Conservation (phyloP, 2,888 invertebrate genomes). For the Andrena trimmerana region DNA sequence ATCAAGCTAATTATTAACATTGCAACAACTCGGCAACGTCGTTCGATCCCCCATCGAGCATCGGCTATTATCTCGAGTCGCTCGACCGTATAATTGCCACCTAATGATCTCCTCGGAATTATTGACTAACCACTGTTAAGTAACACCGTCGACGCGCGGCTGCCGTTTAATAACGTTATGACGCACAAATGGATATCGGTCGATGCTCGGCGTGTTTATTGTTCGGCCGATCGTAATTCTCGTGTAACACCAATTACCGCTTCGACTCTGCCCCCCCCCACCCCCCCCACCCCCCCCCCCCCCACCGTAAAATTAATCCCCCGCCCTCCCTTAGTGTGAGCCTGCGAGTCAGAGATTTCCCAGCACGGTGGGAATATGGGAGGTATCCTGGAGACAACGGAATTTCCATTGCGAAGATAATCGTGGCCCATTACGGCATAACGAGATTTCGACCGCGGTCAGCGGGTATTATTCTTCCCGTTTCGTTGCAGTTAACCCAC, state of each 20-base stretch:
- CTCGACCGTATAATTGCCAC: slow-evolving; percentile 54
- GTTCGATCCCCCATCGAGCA: slow-evolving; percentile 30
- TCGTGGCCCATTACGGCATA: slow-evolving; percentile 49
- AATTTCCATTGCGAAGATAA: slow-evolving; percentile 44
- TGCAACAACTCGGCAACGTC: slow-evolving; percentile 20
- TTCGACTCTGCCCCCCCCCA: slow-evolving; percentile 17
- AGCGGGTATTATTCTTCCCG: slow-evolving; percentile 45
- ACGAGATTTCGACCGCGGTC: slow-evolving; percentile 48
- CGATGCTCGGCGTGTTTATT: slow-evolving; percentile 60
- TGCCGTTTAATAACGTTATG: slow-evolving; percentile 64
- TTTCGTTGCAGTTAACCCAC: slow-evolving; percentile 47
- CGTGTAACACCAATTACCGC: slow-evolving; percentile 72
- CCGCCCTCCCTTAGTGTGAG: slow-evolving; percentile 32
- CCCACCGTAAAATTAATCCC: slow-evolving; percentile 65
- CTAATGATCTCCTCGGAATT: slow-evolving; percentile 73
- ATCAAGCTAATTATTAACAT: slow-evolving; percentile 47
- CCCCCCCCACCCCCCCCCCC: background rate
- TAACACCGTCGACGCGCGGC: slow-evolving; percentile 37
- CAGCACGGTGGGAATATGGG: slow-evolving; percentile 1
- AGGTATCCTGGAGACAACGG: slow-evolving; percentile 7
- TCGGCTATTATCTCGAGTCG: slow-evolving; percentile 43
- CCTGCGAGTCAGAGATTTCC: background rate
- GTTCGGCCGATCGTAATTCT: slow-evolving; percentile 68
- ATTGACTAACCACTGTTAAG: slow-evolving; percentile 70
- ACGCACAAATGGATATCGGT: slow-evolving; percentile 61